Base-by-base conservation (phyloP, 2,888 invertebrate genomes). In the Parelbella ahira region DNA sequence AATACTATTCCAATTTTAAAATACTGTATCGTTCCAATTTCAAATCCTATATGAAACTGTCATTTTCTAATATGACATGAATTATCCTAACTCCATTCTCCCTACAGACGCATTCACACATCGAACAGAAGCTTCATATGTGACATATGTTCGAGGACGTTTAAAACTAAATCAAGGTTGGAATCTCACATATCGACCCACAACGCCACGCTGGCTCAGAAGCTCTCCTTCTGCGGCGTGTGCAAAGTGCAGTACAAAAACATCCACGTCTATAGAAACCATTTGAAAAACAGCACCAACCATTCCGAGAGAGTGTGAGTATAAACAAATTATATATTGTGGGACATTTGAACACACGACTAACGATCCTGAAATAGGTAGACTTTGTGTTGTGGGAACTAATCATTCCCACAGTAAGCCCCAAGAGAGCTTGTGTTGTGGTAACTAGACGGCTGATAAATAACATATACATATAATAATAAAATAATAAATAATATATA, bases 161-260 rank as follows among this genome's bases (percentile, higher is more conserved):
- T 76, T 27, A 51, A 47, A 1, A 63, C 54, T 0, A 60, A 57
- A 1, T 59, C 63, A 0, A 60, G 76, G 0, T 36, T 77, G 0
- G 75, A 78, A 37, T 54, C 66, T 0, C 79, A 79, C 44, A 38
- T 56, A 47, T 55, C 50, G 0, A 9, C 42, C 0, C 78, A 78
- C 46, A 60, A 60, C 27, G 20, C 49, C 0, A 21, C 47, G 0
- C 23, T 67, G 1, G 69, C 70, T 0, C 49, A 46, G 29, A 56
- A 51, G 1, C 48, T 72, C 0, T 48, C 77, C 0, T 76, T 63
- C 47, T 79, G 79, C 33, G 19, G 45, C 0, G n/a, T 39, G 0
- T 79, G 80, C 27, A 18, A 56, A 0, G 51, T 71, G 0, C 79
- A 79, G 30, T 80, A 72, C 33, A 78, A 75, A 41, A 69, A 68